phyloP scores from a whole-genome alignment of 1,140 invertebrate species.

The Saccostrea echinata region DNA sequence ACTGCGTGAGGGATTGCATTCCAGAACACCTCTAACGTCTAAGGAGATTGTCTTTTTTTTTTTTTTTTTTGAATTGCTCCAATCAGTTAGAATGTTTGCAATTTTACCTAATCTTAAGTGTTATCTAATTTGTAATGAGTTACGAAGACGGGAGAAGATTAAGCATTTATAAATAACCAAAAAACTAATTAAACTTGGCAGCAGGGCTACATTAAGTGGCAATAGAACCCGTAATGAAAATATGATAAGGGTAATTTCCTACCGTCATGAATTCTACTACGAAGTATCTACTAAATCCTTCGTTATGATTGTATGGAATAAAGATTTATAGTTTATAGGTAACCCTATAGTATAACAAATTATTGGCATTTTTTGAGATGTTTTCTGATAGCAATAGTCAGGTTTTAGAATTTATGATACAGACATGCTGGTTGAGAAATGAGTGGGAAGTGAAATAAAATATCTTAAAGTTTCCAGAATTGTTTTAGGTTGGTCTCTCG shows the following conservation, averaged over 20 bases:
- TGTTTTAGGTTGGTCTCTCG: not conserved
- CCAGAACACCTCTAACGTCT: not conserved
- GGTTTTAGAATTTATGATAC: not conserved
- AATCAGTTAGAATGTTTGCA: slow-evolving; percentile 22
- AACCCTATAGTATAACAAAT: not conserved
- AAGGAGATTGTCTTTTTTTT: not conserved
- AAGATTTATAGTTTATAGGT: not conserved
- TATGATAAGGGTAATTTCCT: slow-evolving; percentile 16
- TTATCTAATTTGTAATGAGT: slow-evolving; percentile 20
- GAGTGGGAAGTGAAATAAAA: not conserved
- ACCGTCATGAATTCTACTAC: not conserved
- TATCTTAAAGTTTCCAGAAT: not conserved
- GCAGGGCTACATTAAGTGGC: not conserved
- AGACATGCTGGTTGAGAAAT: not conserved
- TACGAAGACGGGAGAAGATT: slow-evolving; percentile 4
- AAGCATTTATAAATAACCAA: not conserved
- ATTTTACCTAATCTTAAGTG: not conserved
- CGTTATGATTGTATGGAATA: not conserved
- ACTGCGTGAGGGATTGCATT: not conserved
- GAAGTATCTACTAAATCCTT: not conserved
- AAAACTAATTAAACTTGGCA: slow-evolving; percentile 7
- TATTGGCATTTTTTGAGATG: not conserved
- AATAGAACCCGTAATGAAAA: not conserved
- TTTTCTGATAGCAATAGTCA: not conserved
- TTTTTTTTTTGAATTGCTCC: not conserved